Percentiles rank a stretch among this genome's conserved stretches.
These are phyloP conservation scores for Tuberolachnus salignus DNA, from an alignment of 2,888 invertebrate genomes.

Conservation along the genomic window DNA sequence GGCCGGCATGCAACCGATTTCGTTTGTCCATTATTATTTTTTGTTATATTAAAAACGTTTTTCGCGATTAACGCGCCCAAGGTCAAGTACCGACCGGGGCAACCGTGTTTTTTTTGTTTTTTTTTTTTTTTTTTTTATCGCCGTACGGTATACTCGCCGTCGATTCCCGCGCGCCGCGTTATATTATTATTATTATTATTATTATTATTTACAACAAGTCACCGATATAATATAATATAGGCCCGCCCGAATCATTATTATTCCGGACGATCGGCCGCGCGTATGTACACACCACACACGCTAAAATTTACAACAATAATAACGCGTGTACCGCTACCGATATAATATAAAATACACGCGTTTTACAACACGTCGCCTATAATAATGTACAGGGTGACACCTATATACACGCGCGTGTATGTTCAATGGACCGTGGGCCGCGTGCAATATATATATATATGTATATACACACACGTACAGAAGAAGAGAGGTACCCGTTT, in stretches of 20 bases:
- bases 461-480: neutral
- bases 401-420: neutral
- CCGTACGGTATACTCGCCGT: too few relatives aligned
- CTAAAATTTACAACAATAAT: neutral
- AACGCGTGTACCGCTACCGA: neutral
- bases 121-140: too few relatives aligned
- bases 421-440: constrained; percentile 45
- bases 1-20: too few relatives aligned
- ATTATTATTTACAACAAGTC: neutral
- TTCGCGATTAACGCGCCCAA: neutral
- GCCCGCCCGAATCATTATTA: constrained; percentile 34
- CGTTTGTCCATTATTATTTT: too few relatives aligned
- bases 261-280: constrained; percentile 38
- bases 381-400: constrained; percentile 33
- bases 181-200: too few relatives aligned
- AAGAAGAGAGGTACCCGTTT: neutral
- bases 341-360: constrained; percentile 1
- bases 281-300: neutral
- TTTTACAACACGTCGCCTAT: neutral
- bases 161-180: too few relatives aligned
- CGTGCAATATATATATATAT: neutral
- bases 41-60: too few relatives aligned
- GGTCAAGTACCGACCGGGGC: too few relatives aligned
- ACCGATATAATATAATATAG: neutral
- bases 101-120: too few relatives aligned